Evolutionary conservation across 2,797 vertebrate genomes (phyloP).

Genomic region (Hoplostethus atlanticus): DNA sequence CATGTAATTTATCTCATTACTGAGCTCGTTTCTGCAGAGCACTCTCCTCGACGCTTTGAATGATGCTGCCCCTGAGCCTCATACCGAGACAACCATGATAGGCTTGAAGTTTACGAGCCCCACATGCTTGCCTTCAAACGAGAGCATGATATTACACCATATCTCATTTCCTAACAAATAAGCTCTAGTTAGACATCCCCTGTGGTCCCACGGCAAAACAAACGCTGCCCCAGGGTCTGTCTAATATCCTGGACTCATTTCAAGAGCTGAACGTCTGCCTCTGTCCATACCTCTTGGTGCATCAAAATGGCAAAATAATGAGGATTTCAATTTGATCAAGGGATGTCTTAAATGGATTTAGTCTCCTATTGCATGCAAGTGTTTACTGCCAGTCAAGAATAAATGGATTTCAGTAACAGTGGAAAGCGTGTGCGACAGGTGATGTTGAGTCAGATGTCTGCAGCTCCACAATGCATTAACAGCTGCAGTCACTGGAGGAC

Average conservation of each 20-base stretch:
- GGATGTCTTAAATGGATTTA: slow-evolving; percentile 14
- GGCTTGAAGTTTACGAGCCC: slow-evolving; percentile 18
- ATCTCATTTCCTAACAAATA: slow-evolving; percentile 63
- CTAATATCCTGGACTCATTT: slow-evolving; percentile 45
- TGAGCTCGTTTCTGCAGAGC: slow-evolving; percentile 21
- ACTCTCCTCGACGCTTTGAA: slow-evolving; percentile 26
- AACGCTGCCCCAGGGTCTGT: slow-evolving; percentile 25
- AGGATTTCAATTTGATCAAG: slow-evolving; percentile 27
- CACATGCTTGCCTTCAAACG: slow-evolving; percentile 37
- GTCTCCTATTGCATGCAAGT: slow-evolving; percentile 1
- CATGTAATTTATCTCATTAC: slow-evolving; percentile 36
- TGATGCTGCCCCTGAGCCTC: slow-evolving; percentile 46
- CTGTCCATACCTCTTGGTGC: background rate
- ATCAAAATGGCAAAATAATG: slow-evolving; percentile 36
- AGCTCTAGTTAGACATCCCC: slow-evolving; percentile 48
- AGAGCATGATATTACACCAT: slow-evolving; percentile 48
- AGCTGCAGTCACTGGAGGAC: slow-evolving; percentile 64
- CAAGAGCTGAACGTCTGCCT: slow-evolving; percentile 20
- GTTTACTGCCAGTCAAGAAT: slow-evolving; percentile 25
- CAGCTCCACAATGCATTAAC: slow-evolving; percentile 42
- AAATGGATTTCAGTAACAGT: slow-evolving; percentile 19
- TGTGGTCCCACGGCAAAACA: slow-evolving; percentile 44
- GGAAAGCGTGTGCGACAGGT: slow-evolving; percentile 34
- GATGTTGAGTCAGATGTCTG: slow-evolving; percentile 49
- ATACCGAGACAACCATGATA: slow-evolving; percentile 41